phyloP scores from a whole-genome alignment of 2,888 invertebrate species.

The Eurytoma californica region DNA sequence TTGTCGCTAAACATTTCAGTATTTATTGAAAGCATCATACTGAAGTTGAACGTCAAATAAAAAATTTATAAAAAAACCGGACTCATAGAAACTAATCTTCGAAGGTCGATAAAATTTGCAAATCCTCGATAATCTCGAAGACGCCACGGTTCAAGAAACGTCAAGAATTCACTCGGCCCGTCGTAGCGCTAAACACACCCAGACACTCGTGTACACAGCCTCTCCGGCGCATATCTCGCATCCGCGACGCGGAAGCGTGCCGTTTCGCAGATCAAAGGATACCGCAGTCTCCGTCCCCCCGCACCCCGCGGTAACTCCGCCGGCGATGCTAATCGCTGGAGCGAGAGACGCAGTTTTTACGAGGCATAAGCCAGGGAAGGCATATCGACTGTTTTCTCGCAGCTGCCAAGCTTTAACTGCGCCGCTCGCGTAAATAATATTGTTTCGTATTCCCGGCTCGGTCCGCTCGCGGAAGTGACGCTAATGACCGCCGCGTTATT shows the following conservation, averaged over 20 bases:
- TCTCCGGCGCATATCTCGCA: conserved; percentile 12
- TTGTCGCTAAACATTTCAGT: too few relatives aligned
- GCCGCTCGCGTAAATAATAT: conserved; percentile 12
- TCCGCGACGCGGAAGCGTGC: conserved; percentile 21
- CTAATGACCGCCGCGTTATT: conserved; percentile 4
- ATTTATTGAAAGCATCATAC: too few relatives aligned
- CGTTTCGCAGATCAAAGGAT: conserved; percentile 50
- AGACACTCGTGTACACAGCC: neutral
- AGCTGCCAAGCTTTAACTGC: neutral
- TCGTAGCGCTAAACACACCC: neutral
- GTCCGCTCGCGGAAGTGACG: conserved; percentile 23
- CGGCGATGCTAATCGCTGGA: conserved; percentile 26
- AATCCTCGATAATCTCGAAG: neutral
- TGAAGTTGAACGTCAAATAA: too few relatives aligned
- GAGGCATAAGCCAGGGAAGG: neutral
- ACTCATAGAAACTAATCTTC: neutral
- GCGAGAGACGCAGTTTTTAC: conserved; percentile 22
- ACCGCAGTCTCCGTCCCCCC: conserved; percentile 22
- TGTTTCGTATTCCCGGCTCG: neutral
- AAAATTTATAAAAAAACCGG: too few relatives aligned
- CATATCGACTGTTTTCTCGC: conserved; percentile 16
- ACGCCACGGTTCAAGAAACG: neutral
- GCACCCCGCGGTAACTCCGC: neutral
- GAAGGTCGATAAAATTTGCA: neutral
- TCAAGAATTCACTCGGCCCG: too few relatives aligned